Evolutionary conservation across 2,888 invertebrate genomes (phyloP), one percentile per base, ranked within the genome.

Genomic region (Metopia argyrocephala): DNA sequence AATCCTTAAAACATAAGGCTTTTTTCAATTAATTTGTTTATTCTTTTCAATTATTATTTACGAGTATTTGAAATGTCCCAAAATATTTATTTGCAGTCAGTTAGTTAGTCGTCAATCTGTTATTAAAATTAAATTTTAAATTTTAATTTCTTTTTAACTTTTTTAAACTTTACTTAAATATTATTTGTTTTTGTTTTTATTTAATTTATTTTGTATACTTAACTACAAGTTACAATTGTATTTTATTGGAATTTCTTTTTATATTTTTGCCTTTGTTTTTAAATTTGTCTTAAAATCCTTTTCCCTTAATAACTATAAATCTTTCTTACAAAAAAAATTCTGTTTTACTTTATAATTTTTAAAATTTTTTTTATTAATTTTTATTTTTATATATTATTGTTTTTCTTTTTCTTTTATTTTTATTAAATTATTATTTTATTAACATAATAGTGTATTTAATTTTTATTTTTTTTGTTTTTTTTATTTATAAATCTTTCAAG

Each of bases 1-100:
- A 82, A 79, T 76, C 78, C 76, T 78, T 71, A 76, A 28, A 66
- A 71, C 68, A 76, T 78, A 78, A 78, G 71, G 69, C 75, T 76
- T 64, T 71, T 69, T 31, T 12, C 3, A n/a, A n/a, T n/a, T n/a
- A n/a, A n/a, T n/a, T 31, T 52, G 12, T 18, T 65, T 54, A 23
- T 68, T 31, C 9, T 54, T 68, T n/a, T n/a, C n/a, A 25, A 23
- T 38, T 38, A 38, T 38, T 38, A 15, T 80, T 28, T 76, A 21
- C 27, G 66, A n/a, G n/a, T n/a, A n/a, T n/a, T n/a, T n/a, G n/a
- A n/a, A n/a, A n/a, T n/a, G n/a, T n/a, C n/a, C n/a, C n/a, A n/a
- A n/a, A n/a, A n/a, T n/a, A n/a, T n/a, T n/a, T n/a, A n/a, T n/a
- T n/a, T n/a, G n/a, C n/a, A n/a, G n/a, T n/a, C n/a, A n/a, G n/a